These are phyloP conservation scores for Drymonia ruficornis DNA, from an alignment of 2,888 invertebrate genomes.

Conservation along the genomic window DNA sequence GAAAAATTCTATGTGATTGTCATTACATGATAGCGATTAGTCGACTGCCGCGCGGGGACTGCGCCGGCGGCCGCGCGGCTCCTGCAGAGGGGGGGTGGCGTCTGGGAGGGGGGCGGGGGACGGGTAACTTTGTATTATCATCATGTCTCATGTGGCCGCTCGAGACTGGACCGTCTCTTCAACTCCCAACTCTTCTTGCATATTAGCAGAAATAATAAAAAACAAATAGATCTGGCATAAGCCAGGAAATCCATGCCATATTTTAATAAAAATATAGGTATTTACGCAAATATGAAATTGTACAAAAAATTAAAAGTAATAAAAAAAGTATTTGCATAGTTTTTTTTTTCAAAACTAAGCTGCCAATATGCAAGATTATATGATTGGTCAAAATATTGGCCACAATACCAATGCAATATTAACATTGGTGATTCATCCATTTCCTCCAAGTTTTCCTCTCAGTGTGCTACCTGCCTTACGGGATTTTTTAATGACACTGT, in stretches of 20 bases:
- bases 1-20: constrained; percentile 74
- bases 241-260: too few relatives aligned
- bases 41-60: constrained; percentile 60
- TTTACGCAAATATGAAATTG: too few relatives aligned
- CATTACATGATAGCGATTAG: constrained; percentile 77
- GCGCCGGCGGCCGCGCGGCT: constrained; percentile 57
- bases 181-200: constrained; percentile 13
- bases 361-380: constrained; percentile 20
- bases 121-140: constrained; percentile 58
- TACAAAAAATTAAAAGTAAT: too few relatives aligned
- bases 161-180: constrained; percentile 28
- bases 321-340: too few relatives aligned
- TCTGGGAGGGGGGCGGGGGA: constrained; percentile 53
- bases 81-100: constrained; percentile 63
- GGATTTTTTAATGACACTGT: constrained; percentile 12
- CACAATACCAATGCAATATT: constrained; percentile 3
- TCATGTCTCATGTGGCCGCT: constrained; percentile 36
- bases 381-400: constrained; percentile 13
- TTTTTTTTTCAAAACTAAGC: not conserved
- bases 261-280: too few relatives aligned
- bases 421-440: constrained; percentile 3
- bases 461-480: constrained; percentile 22
- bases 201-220: not conserved
- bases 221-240: not conserved
- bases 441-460: constrained; percentile 20